Percentiles rank a stretch among this genome's conserved stretches.
Conservation (phyloP, 2,113 vertebrate species). For the Salvelinus namaycush region DNA sequence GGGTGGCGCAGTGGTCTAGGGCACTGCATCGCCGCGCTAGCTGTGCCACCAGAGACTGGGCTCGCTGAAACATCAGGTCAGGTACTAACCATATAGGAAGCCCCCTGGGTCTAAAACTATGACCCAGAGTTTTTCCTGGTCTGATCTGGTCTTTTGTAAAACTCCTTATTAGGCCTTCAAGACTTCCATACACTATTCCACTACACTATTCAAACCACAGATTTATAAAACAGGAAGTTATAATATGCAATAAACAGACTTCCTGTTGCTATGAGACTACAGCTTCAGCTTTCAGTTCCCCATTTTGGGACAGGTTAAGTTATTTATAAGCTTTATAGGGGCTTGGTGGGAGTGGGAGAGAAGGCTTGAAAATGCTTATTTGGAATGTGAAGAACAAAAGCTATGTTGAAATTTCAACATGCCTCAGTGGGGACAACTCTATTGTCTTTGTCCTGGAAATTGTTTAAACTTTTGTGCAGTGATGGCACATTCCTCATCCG, state of each 20-base stretch:
- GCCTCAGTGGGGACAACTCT: not conserved
- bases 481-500: not conserved
- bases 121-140: too few species aligned
- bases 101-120: too few species aligned
- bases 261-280: conserved; percentile 38
- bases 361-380: conserved; percentile 23
- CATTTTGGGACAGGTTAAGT: conserved; percentile 22
- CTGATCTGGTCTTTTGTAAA: not conserved
- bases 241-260: conserved; percentile 1
- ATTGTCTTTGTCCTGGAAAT: conserved; percentile 6
- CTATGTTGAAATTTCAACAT: not conserved
- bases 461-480: conserved; percentile 10
- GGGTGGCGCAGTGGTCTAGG: too few species aligned
- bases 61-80: too few species aligned
- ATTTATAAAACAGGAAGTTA: not conserved
- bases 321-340: conserved; percentile 24
- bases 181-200: not conserved
- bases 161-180: not conserved
- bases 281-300: conserved; percentile 21
- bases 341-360: conserved; percentile 9
- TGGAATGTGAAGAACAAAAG: conserved; percentile 22
- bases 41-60: too few species aligned
- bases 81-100: too few species aligned
- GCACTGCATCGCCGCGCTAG: too few species aligned
- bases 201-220: not conserved